Base-by-base conservation (phyloP, 2,888 invertebrate genomes). In the Fragum whitleyi region DNA sequence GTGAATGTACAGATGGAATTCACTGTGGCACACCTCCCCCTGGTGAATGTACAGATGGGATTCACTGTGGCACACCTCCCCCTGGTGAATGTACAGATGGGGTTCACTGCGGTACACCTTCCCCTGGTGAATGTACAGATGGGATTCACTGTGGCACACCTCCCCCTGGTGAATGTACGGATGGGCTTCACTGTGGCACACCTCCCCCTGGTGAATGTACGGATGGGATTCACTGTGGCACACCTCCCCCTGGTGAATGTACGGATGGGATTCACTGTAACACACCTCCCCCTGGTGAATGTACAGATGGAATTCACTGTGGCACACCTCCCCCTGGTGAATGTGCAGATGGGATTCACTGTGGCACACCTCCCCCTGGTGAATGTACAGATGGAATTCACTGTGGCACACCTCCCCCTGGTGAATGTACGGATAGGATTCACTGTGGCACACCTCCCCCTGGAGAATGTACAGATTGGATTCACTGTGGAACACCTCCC, bases 141-240 rank as follows among this genome's bases (percentile, higher is more conserved):
- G 88, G 86, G 29, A 81, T 82, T 32, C 88, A 88, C n/a, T 86
- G 86, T 86, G 88, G 86, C 0, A 88, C 86, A 42, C 83, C 79
- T 42, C 86, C 83, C 26, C 79, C 69, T 9, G 42, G 39, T 19
- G 61, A 55, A 26, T 85, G 85, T 76, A 80, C 74, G 51, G 85
- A 85, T 82, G 85, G 82, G 19, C 73, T 74, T 16, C 80, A 85
- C 51, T 85, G 85, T 82, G 85, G 85, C 0, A 85, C 82, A 14
- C 85, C 85, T 53, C 85, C 82, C 16, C 85, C 80, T 53, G 76
- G 65, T 67, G 28, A 61, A 11, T 87, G 87, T 77, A 61, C 71
- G 59, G 87, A 87, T 81, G 87, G 87, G 32, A 82, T 85, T 29
- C 87, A 87, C 53, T 87, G 87, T 83, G 85, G 81, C 0, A 86